These are phyloP conservation scores for Trimorus sp. DNA, from an alignment of 2,888 invertebrate genomes.

Conservation along the genomic window DNA sequence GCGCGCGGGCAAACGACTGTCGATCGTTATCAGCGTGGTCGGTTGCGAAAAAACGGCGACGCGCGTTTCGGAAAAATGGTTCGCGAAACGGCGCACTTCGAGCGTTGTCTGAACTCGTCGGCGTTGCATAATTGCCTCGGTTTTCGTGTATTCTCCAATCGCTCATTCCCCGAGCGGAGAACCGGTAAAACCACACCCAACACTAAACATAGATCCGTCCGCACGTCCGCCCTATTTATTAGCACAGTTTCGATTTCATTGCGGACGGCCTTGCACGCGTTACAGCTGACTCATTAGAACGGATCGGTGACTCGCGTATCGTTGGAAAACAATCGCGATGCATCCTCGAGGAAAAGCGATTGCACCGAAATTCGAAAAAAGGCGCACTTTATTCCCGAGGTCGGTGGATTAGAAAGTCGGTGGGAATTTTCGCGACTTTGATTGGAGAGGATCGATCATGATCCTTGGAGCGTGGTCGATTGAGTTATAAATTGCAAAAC, in stretches of 20 bases:
- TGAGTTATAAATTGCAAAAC: conserved; percentile 53
- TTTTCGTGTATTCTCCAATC: conserved; percentile 75
- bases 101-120: conserved; percentile 43
- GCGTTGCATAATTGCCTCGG: conserved; percentile 71
- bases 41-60: conserved; percentile 37
- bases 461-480: conserved; percentile 53
- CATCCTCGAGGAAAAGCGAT: too few relatives aligned
- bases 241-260: conserved; percentile 68
- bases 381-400: conserved; percentile 49
- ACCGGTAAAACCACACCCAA: conserved; percentile 80
- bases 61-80: conserved; percentile 46
- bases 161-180: conserved; percentile 71
- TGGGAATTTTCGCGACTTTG: too few relatives aligned
- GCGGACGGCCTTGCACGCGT: conserved; percentile 74
- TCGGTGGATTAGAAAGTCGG: conserved; percentile 70
- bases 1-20: conserved; percentile 12
- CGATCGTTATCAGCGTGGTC: conserved; percentile 40
- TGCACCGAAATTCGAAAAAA: too few relatives aligned
- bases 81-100: conserved; percentile 39
- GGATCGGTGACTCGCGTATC: conserved; percentile 67
- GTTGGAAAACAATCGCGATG: too few relatives aligned
- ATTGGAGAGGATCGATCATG: conserved; percentile 14
- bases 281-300: conserved; percentile 74
- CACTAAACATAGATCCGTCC: conserved; percentile 71
- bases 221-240: conserved; percentile 66